Evolutionary conservation across 2,113 vertebrate species (phyloP), one percentile per base, ranked within the genome.

Genomic region (Gallinago undulata): DNA sequence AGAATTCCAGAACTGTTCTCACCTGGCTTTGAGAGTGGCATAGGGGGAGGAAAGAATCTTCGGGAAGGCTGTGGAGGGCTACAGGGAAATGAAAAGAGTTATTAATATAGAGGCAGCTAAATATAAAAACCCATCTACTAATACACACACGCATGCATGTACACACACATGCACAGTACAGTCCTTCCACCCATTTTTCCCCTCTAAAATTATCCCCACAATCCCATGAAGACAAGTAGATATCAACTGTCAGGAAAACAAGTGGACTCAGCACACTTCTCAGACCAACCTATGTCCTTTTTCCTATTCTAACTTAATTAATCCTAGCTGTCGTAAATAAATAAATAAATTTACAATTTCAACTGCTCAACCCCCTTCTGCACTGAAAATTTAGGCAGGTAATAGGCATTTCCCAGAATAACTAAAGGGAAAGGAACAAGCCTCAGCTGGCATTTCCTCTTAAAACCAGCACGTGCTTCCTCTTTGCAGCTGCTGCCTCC

Each of bases 1-100:
- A 84, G 23, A 78, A 56, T 13, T 4, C 43, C 43, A 63, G 39
- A 86, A 70, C 30, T 59, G 48, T 14, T 82, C 98, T 97, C 97
- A 99, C 99, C 99, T 98, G 99, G 99, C 97, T 98, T 99, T 60
- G 99, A 99, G 62, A 99, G 98, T 8, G 99, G 99, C 99, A 99
- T 99, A 30, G 99, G 99, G 10, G 99, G 99, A 70, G 99, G 99
- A 81, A 99, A 99, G 96, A 99, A 99, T 50, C 99, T 98, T 78
- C 99, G 98, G 48, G 99, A 99, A 2, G 98, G 98, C 85, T 99
- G 99, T 43, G 98, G 98, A 90, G 99, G 99, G 95, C 99, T 99
- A 97, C 5, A 83, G 43, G 96, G 82, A 97, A 90, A 91, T 47
- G 25, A 78, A 67, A 24, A 62, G 11, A 67, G 51, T 93, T 81